These are phyloP conservation scores for Athetis lepigone DNA, from an alignment of 2,888 invertebrate genomes.

Conservation along the genomic window DNA sequence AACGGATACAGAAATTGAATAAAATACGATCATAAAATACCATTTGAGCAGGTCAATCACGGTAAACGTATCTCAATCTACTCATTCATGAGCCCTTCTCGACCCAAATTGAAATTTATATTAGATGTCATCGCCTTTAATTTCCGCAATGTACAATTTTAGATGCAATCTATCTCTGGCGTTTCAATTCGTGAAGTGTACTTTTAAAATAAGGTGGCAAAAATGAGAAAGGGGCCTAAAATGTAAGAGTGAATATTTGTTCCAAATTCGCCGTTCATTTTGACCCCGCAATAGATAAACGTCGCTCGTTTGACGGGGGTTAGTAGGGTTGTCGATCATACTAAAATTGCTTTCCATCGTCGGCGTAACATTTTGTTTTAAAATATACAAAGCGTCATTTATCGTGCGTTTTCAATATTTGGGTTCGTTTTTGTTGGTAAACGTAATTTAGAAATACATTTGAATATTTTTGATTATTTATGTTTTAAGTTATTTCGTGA, in stretches of 20 bases:
- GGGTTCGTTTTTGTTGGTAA: constrained; percentile 26
- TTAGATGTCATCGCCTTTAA: constrained; percentile 84
- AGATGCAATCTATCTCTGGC: constrained; percentile 84
- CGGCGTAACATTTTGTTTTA: constrained; percentile 62
- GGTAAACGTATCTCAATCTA: constrained; percentile 69
- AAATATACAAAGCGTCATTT: constrained; percentile 66
- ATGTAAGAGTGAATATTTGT: constrained; percentile 66
- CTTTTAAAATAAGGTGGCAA: constrained; percentile 56
- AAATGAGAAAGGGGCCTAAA: constrained; percentile 52
- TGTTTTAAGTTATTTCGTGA: too few relatives aligned
- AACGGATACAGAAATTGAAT: constrained; percentile 46
- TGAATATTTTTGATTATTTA: background rate
- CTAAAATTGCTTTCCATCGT: constrained; percentile 62
- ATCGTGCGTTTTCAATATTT: constrained; percentile 50
- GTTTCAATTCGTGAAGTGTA: constrained; percentile 76
- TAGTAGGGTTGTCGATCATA: constrained; percentile 72
- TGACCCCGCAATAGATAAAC: constrained; percentile 72
- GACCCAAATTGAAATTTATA: constrained; percentile 87
- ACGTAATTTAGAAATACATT: constrained; percentile 2
- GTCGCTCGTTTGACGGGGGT: constrained; percentile 72
- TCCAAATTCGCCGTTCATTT: constrained; percentile 67
- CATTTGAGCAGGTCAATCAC: constrained; percentile 62
- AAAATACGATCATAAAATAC: constrained; percentile 56
- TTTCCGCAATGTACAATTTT: constrained; percentile 87
- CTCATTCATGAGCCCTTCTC: constrained; percentile 77